Evolutionary conservation across 2,888 invertebrate genomes (phyloP).

Genomic region (Acanthosepion pharaonis): DNA sequence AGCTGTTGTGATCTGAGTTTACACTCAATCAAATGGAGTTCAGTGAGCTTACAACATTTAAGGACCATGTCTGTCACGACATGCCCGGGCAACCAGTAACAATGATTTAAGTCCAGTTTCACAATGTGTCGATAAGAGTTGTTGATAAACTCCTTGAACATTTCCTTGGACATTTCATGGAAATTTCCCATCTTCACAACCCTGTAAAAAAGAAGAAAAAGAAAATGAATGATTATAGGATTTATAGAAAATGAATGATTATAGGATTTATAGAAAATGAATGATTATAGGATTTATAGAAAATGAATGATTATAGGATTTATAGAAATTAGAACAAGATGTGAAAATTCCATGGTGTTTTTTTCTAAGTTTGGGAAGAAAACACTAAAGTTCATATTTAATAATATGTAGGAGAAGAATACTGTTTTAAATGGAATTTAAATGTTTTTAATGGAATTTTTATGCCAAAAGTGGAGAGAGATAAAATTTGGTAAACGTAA

Average conservation of each 20-base stretch:
- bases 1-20: conserved; percentile 65
- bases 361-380: neutral
- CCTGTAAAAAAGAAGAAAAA: conserved; percentile 57
- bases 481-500: too few relatives aligned
- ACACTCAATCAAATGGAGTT: conserved; percentile 68
- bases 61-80: conserved; percentile 60
- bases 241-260: conserved; percentile 36
- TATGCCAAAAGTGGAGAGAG: too few relatives aligned
- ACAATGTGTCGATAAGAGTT: conserved; percentile 59
- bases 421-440: too few relatives aligned
- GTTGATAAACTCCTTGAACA: conserved; percentile 60
- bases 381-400: neutral
- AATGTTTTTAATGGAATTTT: too few relatives aligned
- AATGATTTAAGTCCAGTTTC: conserved; percentile 66
- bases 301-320: neutral
- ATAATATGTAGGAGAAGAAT: too few relatives aligned
- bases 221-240: too few relatives aligned
- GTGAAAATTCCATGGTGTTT: neutral
- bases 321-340: neutral
- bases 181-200: conserved; percentile 59
- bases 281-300: neutral
- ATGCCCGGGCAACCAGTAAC: conserved; percentile 67
- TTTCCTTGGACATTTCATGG: conserved; percentile 60
- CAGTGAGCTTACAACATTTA: conserved; percentile 63
- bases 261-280: neutral